These are phyloP conservation scores for Aotus griseimembra DNA, from an alignment of 2,797 vertebrate genomes.

Conservation along the genomic window DNA sequence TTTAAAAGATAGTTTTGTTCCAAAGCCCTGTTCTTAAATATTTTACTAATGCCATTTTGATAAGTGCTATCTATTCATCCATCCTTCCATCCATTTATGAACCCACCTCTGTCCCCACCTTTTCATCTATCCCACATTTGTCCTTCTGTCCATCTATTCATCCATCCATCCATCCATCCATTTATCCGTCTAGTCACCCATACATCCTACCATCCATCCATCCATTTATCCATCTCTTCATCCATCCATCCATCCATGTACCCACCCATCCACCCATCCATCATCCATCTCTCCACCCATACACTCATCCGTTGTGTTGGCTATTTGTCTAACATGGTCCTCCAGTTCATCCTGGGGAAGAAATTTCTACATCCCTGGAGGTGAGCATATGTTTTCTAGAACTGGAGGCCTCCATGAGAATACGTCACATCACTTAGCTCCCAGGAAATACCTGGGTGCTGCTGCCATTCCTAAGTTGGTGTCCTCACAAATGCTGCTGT, in stretches of 20 bases:
- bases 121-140: not conserved
- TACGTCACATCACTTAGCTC: not conserved
- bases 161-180: no score
- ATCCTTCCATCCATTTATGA: not conserved
- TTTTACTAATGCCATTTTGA: not conserved
- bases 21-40: not conserved
- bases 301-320: not conserved
- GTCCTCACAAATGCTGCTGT: not conserved
- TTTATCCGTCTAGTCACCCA: not conserved
- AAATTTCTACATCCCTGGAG: not conserved
- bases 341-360: not conserved
- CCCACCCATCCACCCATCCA: no score
- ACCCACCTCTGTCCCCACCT: not conserved
- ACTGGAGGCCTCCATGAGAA: not conserved
- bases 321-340: not conserved
- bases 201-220: not conserved
- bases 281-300: not conserved
- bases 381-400: not conserved
- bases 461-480: not conserved
- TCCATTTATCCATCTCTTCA: no score
- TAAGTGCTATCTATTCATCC: not conserved
- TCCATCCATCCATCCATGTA: not conserved
- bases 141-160: not conserved
- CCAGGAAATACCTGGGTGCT: not conserved
- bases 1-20: slow-evolving; percentile 32